Evolutionary conservation across 2,888 invertebrate genomes (phyloP).

Genomic region (Mythimna pallens): DNA sequence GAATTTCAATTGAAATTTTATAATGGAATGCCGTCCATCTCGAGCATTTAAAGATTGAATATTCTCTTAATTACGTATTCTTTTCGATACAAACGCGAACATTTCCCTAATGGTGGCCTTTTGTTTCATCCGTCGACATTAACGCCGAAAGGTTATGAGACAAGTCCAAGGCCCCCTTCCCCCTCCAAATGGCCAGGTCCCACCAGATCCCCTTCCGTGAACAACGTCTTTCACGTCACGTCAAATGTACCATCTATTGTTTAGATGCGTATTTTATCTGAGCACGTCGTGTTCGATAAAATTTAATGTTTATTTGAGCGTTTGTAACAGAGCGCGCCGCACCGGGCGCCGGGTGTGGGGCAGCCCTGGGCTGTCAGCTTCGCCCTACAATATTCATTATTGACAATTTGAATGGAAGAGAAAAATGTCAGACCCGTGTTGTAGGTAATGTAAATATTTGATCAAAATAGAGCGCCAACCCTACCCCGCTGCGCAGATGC

Average conservation of each 20-base stretch:
- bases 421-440: conserved; percentile 85
- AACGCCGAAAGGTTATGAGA: conserved; percentile 59
- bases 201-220: conserved; percentile 28
- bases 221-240: conserved; percentile 65
- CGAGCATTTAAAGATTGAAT: conserved; percentile 53
- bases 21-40: conserved; percentile 45
- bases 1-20: conserved; percentile 58
- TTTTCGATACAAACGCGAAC: conserved; percentile 58
- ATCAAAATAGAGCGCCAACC: conserved; percentile 72
- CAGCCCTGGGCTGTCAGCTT: conserved; percentile 62
- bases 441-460: conserved; percentile 84
- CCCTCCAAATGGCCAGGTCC: conserved; percentile 3
- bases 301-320: conserved; percentile 66
- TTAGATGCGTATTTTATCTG: conserved; percentile 68
- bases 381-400: conserved; percentile 80
- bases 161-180: conserved; percentile 33
- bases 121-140: conserved; percentile 59
- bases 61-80: conserved; percentile 62
- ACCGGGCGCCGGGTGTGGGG: conserved; percentile 51
- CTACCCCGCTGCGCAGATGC: conserved; percentile 70
- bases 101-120: conserved; percentile 56
- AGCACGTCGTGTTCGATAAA: conserved; percentile 66
- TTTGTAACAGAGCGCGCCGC: conserved; percentile 53
- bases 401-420: conserved; percentile 81
- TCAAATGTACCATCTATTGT: conserved; percentile 67